Evolutionary conservation across 2,888 invertebrate species (phyloP).

Genomic region (Ephialtes manifestator): DNA sequence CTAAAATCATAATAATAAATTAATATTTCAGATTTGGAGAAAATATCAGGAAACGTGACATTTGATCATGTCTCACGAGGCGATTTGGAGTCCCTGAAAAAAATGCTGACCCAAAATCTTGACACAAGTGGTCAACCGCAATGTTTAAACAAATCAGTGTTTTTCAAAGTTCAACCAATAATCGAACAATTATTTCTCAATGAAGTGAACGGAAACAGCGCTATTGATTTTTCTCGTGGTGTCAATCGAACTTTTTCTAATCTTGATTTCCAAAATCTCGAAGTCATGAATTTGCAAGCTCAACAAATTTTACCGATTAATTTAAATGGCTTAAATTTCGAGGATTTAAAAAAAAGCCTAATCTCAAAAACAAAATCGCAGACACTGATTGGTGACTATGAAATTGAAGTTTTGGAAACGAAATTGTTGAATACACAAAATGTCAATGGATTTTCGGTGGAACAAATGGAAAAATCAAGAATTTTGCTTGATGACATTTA

Average conservation of each 20-base stretch:
- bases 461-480: conserved; percentile 68
- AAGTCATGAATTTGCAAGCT: conserved; percentile 84
- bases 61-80: conserved; percentile 73
- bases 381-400: conserved; percentile 69
- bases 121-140: conserved; percentile 15
- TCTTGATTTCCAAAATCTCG: conserved; percentile 86
- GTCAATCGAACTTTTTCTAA: conserved; percentile 84
- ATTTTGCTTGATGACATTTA: conserved; percentile 60
- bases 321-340: conserved; percentile 72
- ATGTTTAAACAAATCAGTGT: conserved; percentile 72
- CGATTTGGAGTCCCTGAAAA: conserved; percentile 68
- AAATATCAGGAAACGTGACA: conserved; percentile 74
- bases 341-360: conserved; percentile 61
- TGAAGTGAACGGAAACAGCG: conserved; percentile 67
- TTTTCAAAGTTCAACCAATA: conserved; percentile 73
- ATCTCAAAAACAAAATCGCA: conserved; percentile 69
- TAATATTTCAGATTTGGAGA: conserved; percentile 74
- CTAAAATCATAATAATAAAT: conserved; percentile 40
- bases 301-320: conserved; percentile 73
- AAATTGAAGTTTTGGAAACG: conserved; percentile 71
- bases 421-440: conserved; percentile 62
- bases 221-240: conserved; percentile 71
- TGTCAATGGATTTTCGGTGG: conserved; percentile 72
- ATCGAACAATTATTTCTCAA: conserved; percentile 73
- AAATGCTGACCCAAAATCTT: conserved; percentile 58